Evolutionary conservation across 2,888 invertebrate species (phyloP), one percentile per base, ranked within the genome.

Genomic region (Falcaria lacertinaria): DNA sequence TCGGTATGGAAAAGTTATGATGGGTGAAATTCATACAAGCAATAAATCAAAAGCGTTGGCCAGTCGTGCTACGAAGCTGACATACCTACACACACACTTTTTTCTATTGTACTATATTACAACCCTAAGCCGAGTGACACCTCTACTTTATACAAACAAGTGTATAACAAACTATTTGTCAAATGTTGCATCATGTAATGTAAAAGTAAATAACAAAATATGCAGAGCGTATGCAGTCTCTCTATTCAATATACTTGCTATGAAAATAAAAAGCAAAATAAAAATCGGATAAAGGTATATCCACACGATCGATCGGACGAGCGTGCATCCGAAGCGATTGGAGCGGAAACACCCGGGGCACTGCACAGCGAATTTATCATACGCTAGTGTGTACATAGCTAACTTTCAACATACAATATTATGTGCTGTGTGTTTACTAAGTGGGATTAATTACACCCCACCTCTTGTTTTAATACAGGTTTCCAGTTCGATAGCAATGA

Each of bases 311-410:
- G 81, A 78, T 77, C 64, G 72, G 64, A 55, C 60, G 60, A 60
- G 69, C 75, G 63, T 79, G 82, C 80, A 85, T 73, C 76, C 71
- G 73, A 71, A 74, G 70, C 78, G 80, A 82, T 74, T 70, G 77
- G 64, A 79, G 80, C 84, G 85, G 83, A 86, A 85, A 63, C 61
- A 64, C 78, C 72, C 75, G 71, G 77, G 77, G 82, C 75, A 57
- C 58, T 74, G 81, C 78, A 74, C 79, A 72, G 69, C 68, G 77
- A 77, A 80, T 85, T 77, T 81, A 86, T 81, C 82, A 80, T 78
- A 78, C 68, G 61, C 64, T 51, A 49, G 61, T 68, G 64, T 70
- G 65, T 74, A 60, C 64, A 52, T 57, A 55, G 36, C 60, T 67
- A 65, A 69, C 68, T 62, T 69, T 66, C 60, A 64, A 55, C 60